Base-by-base conservation (phyloP, 2,113 vertebrate species). In the Odobenus rosmarus region DNA sequence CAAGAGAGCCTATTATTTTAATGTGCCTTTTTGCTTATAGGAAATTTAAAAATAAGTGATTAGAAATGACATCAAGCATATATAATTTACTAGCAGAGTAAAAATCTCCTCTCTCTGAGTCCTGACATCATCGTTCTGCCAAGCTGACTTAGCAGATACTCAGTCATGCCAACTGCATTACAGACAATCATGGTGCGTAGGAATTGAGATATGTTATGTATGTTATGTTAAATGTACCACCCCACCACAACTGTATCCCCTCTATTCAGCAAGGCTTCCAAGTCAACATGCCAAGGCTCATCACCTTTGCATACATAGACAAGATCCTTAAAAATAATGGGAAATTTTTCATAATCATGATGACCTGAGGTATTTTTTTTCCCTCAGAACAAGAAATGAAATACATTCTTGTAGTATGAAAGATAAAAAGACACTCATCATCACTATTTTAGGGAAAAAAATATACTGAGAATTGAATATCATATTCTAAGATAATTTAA, bases 211-310 rank as follows among this genome's bases (percentile, higher is more conserved):
- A 59, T 16, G 15, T 16, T 59, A 46, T n/a, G n/a, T n/a, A n/a
- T n/a, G n/a, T n/a, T n/a, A n/a, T n/a, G 15, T 16, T 59, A 46
- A 82, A 72, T 33, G 19, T 46, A 85, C 57, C 61, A 53, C 13
- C 15, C 51, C 39, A 59, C 33, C 79, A 64, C n/a, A 95, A 62
- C 10, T 55, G 4, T 26, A 80, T 90, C 71, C 74, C 21, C 42
- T 51, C 21, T 91, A 24, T 33, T 77, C 83, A 79, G 86, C 88
- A 77, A 77, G 57, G 14, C 33, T 92, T 59, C 88, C 39, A 49
- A 88, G 62, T 81, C 77, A 81, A 19, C 24, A 86, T 89, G 77
- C 49, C 85, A 95, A 95, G 84, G 51, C 42, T 92, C 61, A 86
- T 82, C 28, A 76, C 57, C 69, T 71, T 62, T 21, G 21, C 18